A percentile compares a stretch with the other conserved stretches of the same genome.
These are phyloP conservation scores for Brachionus sp. DNA, from an alignment of 1,140 invertebrate species.

Conservation along the genomic window DNA sequence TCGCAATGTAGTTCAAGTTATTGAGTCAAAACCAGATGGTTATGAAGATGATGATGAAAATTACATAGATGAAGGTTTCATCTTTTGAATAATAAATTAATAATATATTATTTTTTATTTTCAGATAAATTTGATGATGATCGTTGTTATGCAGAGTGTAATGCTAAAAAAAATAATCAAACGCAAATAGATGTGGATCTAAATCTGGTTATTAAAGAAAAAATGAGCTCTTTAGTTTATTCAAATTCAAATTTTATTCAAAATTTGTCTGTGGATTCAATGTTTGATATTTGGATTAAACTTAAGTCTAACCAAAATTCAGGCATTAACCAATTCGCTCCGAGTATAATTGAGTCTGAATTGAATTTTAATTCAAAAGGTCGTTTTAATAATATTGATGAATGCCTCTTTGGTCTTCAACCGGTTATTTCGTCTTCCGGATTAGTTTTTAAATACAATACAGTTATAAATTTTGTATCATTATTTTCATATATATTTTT, in stretches of 20 bases:
- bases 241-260: not conserved
- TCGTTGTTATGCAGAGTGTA: conserved; percentile 4
- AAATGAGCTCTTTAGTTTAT: not conserved
- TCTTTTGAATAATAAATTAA: not conserved
- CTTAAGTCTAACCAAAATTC: not conserved
- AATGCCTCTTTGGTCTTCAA: conserved; percentile 15
- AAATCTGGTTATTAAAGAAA: not conserved
- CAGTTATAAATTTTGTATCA: not conserved
- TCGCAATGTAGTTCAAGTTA: conserved; percentile 36
- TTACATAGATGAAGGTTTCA: conserved; percentile 24
- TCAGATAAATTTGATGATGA: conserved; percentile 28
- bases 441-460: not conserved
- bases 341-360: not conserved
- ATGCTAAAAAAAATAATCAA: not conserved
- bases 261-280: not conserved
- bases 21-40: conserved; percentile 30
- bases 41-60: conserved; percentile 45
- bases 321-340: not conserved
- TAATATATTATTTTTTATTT: not conserved
- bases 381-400: not conserved
- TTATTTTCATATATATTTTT: not conserved
- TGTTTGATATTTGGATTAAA: not conserved
- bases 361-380: not conserved
- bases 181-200: not conserved
- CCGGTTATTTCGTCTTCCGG: not conserved